Base-by-base conservation (phyloP, 1,140 invertebrate genomes). In the Phymastichus coffea region DNA sequence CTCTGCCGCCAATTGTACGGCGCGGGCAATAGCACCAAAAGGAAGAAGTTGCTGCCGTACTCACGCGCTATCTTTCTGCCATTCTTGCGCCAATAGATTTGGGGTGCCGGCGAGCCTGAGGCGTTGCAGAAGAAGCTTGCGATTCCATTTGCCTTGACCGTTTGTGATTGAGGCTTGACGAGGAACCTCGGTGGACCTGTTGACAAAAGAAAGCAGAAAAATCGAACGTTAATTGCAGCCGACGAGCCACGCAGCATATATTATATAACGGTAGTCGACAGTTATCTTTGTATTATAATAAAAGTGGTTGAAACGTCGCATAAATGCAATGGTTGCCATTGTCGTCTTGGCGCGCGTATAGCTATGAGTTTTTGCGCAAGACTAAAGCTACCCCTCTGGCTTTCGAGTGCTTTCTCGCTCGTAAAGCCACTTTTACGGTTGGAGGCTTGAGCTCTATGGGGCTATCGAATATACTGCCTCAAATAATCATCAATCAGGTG, bases 51-150 rank as follows among this genome's bases (percentile, higher is more conserved):
- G n/a, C n/a, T n/a, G n/a, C n/a, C n/a, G n/a, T 10, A 48, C 85
- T 88, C 81, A 91, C 89, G 82, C 61, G 88, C 88, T 62, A 94
- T 84, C 81, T 86, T 87, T 77, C 94, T 94, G 46, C 87, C 87
- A 81, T 94, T 94, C 78, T 94, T 94, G 63, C 90, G 85, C 94
- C 94, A 96, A 74, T 91, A 86, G 66, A 97, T 93, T 65, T 87
- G 86, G 1, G 94, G 93, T 14, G 84, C 80, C 38, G 96, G 96
- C 80, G 94, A 89, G 15, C 95, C 95, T 44, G 89, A 85, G 15
- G 95, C 95, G 43, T 89, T 90, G 82, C 96, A 99, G 80, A 94
- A 95, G 83, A 98, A 97, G 37, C 91, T 92, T 1, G 95, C 95
- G 53, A 94, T 91, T n/a, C 90, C 90, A 54, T 92, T 93, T 49